phyloP scores from a whole-genome alignment of 2,888 invertebrate species.

The Mactromeris polynyma region DNA sequence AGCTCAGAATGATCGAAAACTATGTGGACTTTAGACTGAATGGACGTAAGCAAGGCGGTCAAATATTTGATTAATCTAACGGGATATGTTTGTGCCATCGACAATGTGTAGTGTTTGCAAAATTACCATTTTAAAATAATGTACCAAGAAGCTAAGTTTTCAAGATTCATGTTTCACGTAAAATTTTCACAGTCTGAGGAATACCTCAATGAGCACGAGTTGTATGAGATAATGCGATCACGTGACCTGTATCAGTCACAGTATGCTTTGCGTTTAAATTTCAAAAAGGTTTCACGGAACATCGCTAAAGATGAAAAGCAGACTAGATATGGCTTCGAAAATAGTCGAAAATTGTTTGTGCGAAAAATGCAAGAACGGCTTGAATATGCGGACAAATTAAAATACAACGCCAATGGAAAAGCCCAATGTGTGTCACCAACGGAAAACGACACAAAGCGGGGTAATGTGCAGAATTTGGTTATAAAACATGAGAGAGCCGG shows the following conservation, averaged over 20 bases:
- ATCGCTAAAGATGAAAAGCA: constrained; percentile 72
- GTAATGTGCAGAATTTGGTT: background rate
- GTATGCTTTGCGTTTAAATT: constrained; percentile 71
- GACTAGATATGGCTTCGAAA: constrained; percentile 70
- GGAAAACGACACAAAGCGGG: constrained; percentile 15
- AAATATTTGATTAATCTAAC: background rate
- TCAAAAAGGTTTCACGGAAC: constrained; percentile 69
- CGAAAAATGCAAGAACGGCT: constrained; percentile 71
- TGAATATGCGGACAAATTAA: constrained; percentile 63
- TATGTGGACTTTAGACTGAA: background rate
- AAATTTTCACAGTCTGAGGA: constrained; percentile 64
- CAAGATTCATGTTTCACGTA: constrained; percentile 64
- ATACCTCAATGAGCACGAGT: constrained; percentile 72
- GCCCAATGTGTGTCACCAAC: constrained; percentile 22
- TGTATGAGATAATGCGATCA: constrained; percentile 74
- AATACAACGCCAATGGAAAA: constrained; percentile 19
- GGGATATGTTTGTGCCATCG: background rate
- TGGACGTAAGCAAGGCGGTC: background rate
- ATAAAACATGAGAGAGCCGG: background rate
- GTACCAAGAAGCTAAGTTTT: constrained; percentile 52
- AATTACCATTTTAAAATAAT: constrained; percentile 22
- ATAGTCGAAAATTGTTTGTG: constrained; percentile 71
- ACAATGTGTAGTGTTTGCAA: background rate
- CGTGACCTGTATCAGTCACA: constrained; percentile 73
- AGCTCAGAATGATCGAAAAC: background rate